Evolutionary conservation across 92 coral and sea anemone species (phyloP).

Genomic region (Zoanthus gigantus): DNA sequence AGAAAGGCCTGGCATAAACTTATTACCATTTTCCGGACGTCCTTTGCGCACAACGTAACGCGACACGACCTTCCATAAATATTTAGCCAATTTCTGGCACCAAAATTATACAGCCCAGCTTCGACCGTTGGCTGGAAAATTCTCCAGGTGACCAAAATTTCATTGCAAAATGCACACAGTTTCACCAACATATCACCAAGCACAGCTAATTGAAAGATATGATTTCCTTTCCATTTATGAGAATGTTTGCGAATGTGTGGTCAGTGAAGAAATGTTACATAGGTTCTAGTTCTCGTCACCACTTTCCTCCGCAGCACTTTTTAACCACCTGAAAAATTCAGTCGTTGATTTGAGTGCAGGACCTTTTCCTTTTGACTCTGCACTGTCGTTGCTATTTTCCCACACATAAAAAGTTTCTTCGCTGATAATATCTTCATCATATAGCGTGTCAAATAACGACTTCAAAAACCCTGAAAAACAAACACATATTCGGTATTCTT

Average conservation of each 20-base stretch:
- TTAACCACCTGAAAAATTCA: slow-evolving; percentile 89
- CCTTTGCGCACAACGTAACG: background rate
- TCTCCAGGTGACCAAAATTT: background rate
- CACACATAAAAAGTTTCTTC: slow-evolving; percentile 82
- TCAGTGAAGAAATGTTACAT: background rate
- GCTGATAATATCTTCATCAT: slow-evolving; percentile 87
- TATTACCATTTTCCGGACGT: background rate
- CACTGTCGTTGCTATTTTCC: slow-evolving; percentile 66
- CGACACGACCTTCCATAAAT: background rate
- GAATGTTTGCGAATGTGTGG: background rate
- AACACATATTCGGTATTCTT: background rate
- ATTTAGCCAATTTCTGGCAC: background rate
- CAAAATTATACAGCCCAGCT: background rate
- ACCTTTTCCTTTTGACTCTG: slow-evolving; percentile 81
- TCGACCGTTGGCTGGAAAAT: background rate
- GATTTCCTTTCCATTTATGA: background rate
- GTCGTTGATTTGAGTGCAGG: slow-evolving; percentile 71
- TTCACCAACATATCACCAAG: background rate
- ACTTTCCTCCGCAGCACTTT: slow-evolving; percentile 82
- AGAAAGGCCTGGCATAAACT: background rate
- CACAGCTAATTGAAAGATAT: background rate
- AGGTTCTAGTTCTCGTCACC: slow-evolving; percentile 60
- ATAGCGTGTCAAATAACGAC: slow-evolving; percentile 69
- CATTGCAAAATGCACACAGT: background rate
- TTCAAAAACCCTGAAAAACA: background rate